Evolutionary conservation across 2,888 invertebrate genomes (phyloP), one percentile per base, ranked within the genome.

Genomic region (Scaptomyza cyrtandrae): DNA sequence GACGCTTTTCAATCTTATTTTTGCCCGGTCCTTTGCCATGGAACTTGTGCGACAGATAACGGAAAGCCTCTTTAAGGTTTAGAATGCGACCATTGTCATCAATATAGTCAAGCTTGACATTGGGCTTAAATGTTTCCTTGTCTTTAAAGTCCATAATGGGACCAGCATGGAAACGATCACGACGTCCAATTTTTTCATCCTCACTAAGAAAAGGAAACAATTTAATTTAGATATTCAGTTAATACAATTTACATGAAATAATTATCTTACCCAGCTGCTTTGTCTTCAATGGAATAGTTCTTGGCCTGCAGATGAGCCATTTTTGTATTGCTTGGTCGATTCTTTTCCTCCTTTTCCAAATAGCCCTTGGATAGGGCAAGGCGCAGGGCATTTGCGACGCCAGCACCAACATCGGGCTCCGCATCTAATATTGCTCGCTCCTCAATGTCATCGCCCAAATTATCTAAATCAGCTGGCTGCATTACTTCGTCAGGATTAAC

Each of bases 11-110:
- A 85, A 96, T 95, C 93, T 99, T 99, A 93, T 98, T 99, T 93
- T 99, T 99, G 58, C 99, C 99, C 19, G 99, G 98, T 2, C 98
- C 98, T 93, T 99, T 99, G 56, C 99, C 99, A 93, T 99, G 99
- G 93, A 99, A 99, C 93, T 99, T 98, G 92, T 99, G 99, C 27
- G 98, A 98, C 58, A 99, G 94, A 93, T 98, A 97, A 78, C 97
- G 94, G 93, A 99, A 99, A 50, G 99, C 99, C 93, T 99, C 99
- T 93, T 99, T 99, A 61, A 97, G 95, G 88, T 96, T 96, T 67
- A 99, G 94, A 82, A 97, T 94, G 60, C 97, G 96, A 0, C 99
- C 99, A 89, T 97, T 97, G 90, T 99, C 98, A 93, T 99, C 99
- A 75, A 98, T 97, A 92, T 99, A 99, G 91, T 99, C 98, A 86